Percentiles rank a stretch among this genome's conserved stretches.
Evolutionary conservation across 2,113 vertebrate genomes (phyloP).

Genomic region (Equus quagga): DNA sequence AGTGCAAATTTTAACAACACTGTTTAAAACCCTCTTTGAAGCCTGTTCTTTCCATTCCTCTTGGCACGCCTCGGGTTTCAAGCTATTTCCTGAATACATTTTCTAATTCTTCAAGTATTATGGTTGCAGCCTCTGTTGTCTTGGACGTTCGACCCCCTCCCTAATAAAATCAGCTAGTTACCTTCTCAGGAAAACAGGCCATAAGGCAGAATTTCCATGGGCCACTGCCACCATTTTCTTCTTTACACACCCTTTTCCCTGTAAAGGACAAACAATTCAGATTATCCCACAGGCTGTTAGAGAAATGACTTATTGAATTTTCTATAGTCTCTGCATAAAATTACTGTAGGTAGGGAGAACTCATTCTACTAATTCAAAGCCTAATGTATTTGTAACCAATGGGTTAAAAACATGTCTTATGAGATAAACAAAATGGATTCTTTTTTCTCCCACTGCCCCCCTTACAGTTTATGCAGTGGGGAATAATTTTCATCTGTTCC

Average conservation of each 20-base stretch:
- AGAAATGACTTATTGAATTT: constrained; percentile 6
- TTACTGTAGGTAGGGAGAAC: neutral
- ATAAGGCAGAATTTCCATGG: neutral
- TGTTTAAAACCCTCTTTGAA: constrained; percentile 60
- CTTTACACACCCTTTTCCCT: neutral
- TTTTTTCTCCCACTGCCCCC: neutral
- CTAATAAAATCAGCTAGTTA: neutral
- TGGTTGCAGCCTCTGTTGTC: neutral
- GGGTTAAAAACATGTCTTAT: neutral
- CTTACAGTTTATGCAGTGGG: neutral
- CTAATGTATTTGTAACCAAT: neutral
- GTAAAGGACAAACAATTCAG: neutral
- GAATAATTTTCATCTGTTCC: neutral
- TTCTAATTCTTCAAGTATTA: neutral
- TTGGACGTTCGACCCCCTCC: neutral
- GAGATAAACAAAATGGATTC: neutral
- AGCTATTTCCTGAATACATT: neutral
- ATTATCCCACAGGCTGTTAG: neutral
- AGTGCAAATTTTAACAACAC: constrained; percentile 76
- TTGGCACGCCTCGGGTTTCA: neutral
- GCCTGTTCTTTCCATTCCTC: constrained; percentile 49
- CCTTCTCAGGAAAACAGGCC: neutral
- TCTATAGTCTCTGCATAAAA: neutral
- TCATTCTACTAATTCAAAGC: constrained; percentile 6
- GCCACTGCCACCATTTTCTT: neutral